Evolutionary conservation across 2,888 invertebrate species (phyloP), one percentile per base, ranked within the genome.

Genomic region (Noctua comes): DNA sequence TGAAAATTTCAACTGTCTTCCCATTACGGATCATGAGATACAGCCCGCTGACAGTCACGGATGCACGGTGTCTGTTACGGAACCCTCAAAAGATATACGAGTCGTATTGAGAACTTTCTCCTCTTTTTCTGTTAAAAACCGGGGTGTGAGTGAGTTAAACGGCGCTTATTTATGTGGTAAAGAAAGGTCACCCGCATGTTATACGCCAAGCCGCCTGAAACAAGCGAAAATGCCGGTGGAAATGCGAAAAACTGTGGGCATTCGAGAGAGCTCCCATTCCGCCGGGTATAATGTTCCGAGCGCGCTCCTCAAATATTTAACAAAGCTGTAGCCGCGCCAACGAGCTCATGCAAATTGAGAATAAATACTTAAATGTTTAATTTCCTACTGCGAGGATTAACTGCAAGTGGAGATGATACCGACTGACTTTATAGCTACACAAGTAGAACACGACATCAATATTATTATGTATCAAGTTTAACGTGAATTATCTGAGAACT

Each of bases 221-320:
- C 66, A 69, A 69, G 73, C 64, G 43, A 84, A 80, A 82, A 79
- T 84, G 74, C 68, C 73, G 66, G 70, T 76, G 79, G 76, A 83
- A 84, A 79, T 84, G 78, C 79, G 71, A 83, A 87, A 87, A 88
- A 76, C 65, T 80, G 77, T 48, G 77, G 57, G 69, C 74, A 83
- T 84, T 88, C 76, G 79, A 84, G 86, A 84, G 77, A 68, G 81
- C 71, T 88, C 83, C 76, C 88, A 86, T 88, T 89, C 82, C 80
- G 65, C 27, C 72, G 69, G 62, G 70, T 72, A 82, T 88, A 88
- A 89, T 88, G 86, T 82, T 84, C 70, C 77, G 68, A 88, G 84
- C 77, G 71, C 69, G 82, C 86, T 89, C 77, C 84, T 92, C 84
- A 89, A 93, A 91, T 92, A 92, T 91, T 92, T 84, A 92, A 86